Evolutionary conservation across 1,140 invertebrate species (phyloP).

Genomic region (Acromyrmex echinatior): DNA sequence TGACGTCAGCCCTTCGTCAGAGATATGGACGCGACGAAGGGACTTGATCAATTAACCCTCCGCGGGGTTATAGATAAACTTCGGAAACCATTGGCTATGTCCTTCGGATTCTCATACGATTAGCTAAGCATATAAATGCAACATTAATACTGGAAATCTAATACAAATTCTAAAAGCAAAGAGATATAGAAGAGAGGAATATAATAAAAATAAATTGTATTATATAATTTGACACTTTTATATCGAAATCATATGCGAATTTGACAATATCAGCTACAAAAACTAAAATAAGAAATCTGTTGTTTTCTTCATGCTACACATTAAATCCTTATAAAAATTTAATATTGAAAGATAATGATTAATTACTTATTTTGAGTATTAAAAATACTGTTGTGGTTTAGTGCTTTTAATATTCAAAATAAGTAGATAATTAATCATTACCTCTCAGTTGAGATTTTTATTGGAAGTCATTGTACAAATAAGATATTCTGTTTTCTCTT

Average conservation of each 20-base stretch:
- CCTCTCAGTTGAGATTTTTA: too few relatives aligned
- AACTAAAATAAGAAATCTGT: neutral
- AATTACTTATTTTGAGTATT: too few relatives aligned
- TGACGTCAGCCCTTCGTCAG: constrained; percentile 82
- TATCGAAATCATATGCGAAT: neutral
- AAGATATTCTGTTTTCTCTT: neutral
- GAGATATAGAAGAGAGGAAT: too few relatives aligned
- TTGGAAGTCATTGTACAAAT: too few relatives aligned
- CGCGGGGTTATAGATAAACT: constrained; percentile 78
- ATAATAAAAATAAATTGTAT: neutral
- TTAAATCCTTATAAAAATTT: neutral
- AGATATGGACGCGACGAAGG: constrained; percentile 74
- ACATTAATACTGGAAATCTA: neutral
- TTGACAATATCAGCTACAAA: neutral
- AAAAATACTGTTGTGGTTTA: too few relatives aligned
- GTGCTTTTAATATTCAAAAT: too few relatives aligned
- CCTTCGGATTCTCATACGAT: constrained; percentile 30
- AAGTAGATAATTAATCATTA: too few relatives aligned
- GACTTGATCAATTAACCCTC: constrained; percentile 82
- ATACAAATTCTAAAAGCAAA: neutral
- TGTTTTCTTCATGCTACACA: neutral
- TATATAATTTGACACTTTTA: neutral
- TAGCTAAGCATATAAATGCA: neutral
- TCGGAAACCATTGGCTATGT: constrained; percentile 59
- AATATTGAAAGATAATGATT: too few relatives aligned